Conservation (phyloP, 2,888 invertebrate genomes). For the Priapulus caudatus region DNA sequence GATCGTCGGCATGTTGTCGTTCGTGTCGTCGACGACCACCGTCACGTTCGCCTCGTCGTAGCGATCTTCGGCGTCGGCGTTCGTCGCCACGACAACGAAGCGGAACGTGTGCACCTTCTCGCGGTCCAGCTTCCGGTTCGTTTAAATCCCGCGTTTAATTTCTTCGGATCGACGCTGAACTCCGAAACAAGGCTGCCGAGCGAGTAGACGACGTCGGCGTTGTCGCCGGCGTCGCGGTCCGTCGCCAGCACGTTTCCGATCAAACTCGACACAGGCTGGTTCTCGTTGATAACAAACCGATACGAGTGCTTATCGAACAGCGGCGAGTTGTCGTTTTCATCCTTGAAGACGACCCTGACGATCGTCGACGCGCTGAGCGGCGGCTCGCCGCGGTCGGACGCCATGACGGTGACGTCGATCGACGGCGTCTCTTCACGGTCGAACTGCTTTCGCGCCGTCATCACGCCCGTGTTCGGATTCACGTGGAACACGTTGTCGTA, state of each 20-base stretch:
- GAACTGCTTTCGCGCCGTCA: not conserved
- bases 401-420: not conserved
- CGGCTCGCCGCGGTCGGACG: not conserved
- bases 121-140: conserved; percentile 1
- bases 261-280: not conserved
- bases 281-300: not conserved
- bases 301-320: not conserved
- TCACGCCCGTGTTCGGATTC: not conserved
- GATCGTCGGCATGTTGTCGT: not conserved
- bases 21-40: not conserved
- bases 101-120: not conserved
- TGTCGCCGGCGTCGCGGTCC: not conserved
- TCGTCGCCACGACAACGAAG: not conserved
- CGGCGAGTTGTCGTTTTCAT: conserved; percentile 1
- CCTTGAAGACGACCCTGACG: not conserved
- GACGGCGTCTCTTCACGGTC: not conserved
- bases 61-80: not conserved
- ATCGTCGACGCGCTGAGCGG: not conserved
- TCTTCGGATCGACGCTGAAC: conserved; percentile 1
- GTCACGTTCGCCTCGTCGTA: not conserved
- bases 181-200: not conserved
- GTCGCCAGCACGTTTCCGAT: not conserved
- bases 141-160: not conserved
- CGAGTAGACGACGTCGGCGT: not conserved
- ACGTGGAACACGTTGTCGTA: not conserved